Percentiles rank a stretch among this genome's conserved stretches.
Conservation (phyloP, 2,797 vertebrate species). For the Holocentrus rufus region DNA sequence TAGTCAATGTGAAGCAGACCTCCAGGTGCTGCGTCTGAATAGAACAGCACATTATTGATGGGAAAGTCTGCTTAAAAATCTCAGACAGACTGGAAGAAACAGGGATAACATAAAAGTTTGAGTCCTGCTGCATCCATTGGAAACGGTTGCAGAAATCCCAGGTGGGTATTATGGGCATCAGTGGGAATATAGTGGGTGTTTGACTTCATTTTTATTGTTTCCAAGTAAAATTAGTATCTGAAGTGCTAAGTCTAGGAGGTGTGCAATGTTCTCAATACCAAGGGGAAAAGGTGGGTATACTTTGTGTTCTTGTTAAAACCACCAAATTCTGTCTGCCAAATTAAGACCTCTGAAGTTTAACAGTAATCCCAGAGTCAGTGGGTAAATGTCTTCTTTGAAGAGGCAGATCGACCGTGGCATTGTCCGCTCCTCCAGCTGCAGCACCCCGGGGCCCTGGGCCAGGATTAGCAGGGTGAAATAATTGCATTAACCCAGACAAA, state of each 20-base stretch:
- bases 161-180: too few relatives aligned
- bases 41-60: conserved; percentile 21
- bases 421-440: conserved; percentile 29
- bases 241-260: too few relatives aligned
- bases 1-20: conserved; percentile 15
- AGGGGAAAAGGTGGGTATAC: too few relatives aligned
- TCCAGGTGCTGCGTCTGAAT: conserved; percentile 8
- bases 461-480: conserved; percentile 63
- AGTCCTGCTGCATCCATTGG: background rate
- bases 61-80: conserved; percentile 2
- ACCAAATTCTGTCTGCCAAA: too few relatives aligned
- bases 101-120: background rate
- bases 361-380: background rate
- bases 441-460: conserved; percentile 27
- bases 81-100: background rate
- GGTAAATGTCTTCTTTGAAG: background rate
- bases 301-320: too few relatives aligned
- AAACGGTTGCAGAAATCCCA: too few relatives aligned
- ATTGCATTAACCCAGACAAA: conserved; percentile 64
- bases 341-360: too few relatives aligned
- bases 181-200: too few relatives aligned
- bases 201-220: too few relatives aligned
- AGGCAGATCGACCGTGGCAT: conserved; percentile 1
- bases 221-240: too few relatives aligned
- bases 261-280: too few relatives aligned